Evolutionary conservation across 2,888 invertebrate genomes (phyloP).

Genomic region (Orchesella flavescens): DNA sequence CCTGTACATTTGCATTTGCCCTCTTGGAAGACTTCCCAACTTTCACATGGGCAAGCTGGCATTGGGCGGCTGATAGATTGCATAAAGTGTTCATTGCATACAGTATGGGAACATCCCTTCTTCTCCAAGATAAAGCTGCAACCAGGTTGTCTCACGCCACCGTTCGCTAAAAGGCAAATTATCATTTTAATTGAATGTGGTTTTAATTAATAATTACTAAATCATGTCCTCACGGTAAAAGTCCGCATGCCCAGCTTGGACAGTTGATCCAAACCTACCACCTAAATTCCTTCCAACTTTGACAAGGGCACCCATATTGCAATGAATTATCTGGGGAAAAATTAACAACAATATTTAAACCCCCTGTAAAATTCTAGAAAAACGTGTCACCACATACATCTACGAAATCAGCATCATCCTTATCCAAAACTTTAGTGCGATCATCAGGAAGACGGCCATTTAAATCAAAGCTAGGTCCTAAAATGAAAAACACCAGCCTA

Average conservation of each 20-base stretch:
- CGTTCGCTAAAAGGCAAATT: neutral
- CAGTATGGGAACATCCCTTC: neutral
- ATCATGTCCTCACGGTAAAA: neutral
- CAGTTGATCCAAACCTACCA: neutral
- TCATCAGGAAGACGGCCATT: neutral
- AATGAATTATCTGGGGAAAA: neutral
- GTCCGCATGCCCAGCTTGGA: neutral
- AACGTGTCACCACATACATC: neutral
- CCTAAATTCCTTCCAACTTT: neutral
- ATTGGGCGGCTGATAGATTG: neutral
- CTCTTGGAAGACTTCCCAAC: neutral
- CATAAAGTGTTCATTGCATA: neutral
- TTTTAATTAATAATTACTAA: conserved; percentile 1
- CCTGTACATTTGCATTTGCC: no score
- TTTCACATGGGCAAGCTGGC: neutral
- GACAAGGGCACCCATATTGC: neutral
- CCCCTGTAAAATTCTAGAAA: no score
- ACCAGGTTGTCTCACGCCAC: neutral
- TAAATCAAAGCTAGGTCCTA: neutral
- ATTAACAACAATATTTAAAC: neutral
- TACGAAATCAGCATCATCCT: neutral
- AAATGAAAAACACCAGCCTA: no score
- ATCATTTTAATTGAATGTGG: neutral
- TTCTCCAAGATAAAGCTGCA: neutral
- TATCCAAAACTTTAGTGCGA: neutral